Base-by-base conservation (phyloP, 1,140 invertebrate species). In the Neodiprion virginianus region DNA sequence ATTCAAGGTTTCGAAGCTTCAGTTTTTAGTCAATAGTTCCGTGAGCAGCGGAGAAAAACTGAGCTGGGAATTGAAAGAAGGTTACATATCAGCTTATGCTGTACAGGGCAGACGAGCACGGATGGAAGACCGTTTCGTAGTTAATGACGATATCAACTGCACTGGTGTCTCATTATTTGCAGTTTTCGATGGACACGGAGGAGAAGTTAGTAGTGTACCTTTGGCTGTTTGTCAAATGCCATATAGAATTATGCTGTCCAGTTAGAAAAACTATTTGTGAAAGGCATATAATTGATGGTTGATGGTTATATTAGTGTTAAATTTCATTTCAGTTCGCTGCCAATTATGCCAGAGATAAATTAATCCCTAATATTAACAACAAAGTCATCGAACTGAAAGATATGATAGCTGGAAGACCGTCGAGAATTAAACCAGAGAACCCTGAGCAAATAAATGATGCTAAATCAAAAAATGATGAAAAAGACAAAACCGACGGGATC, bases 131-230 rank as follows among this genome's bases (percentile, higher is more conserved):
- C 91, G 96, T 78, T 93, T 93, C 85, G 91, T 92, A 50, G 86
- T 93, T 21, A 89, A 93, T 65, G 88, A 90, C 78, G 88, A 93
- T 81, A 88, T 90, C 73, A 86, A 89, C 75, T 80, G 86, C 67
- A 88, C 86, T 73, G 86, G 85, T 72, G 93, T 97, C 71, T 94
- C 95, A 1, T 89, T 98, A 68, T 98, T 96, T 90, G 96, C 96
- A 61, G 93, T 98, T 72, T 98, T 98, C 87, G 97, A 98, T 90
- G 97, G 97, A 0, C 97, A 98, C 88, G 97, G 97, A 72, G 97
- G 97, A 70, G 95, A 97, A 88, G 93, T 94, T 89, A 84, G 80
- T 76, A 40, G 28, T 4, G 28, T 40, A 40, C 28, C 28, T 40
- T 5, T 40, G 5, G 28, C 28, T 40, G 71, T 72, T 71, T 73